Percentiles rank a stretch among this genome's conserved stretches.
Conservation (phyloP, 2,113 vertebrate genomes). For the Stercorarius parasiticus region DNA sequence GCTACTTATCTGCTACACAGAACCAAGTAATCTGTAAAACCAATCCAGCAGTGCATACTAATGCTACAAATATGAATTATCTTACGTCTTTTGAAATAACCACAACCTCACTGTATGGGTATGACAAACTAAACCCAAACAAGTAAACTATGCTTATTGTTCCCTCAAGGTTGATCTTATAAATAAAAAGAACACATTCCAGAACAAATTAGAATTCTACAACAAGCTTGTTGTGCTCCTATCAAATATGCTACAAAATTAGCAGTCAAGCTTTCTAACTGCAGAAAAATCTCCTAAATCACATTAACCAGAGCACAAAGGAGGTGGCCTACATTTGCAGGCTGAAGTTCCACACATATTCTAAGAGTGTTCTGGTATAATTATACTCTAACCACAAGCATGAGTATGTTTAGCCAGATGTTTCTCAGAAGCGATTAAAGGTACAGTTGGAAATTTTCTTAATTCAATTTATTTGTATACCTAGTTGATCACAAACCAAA, state of each 20-base stretch:
- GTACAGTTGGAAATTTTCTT: slow-evolving; percentile 3
- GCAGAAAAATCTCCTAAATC: slow-evolving; percentile 40
- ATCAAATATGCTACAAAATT: slow-evolving; percentile 6
- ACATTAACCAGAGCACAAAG: slow-evolving; percentile 27
- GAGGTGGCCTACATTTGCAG: slow-evolving; percentile 1
- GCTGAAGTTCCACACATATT: slow-evolving; percentile 18
- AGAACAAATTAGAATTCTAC: slow-evolving; percentile 10
- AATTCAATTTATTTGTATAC: slow-evolving; percentile 51
- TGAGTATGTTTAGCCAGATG: slow-evolving; percentile 45
- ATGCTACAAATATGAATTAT: not conserved
- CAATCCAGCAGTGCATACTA: not conserved
- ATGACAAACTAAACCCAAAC: not conserved
- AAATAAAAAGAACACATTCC: not conserved
- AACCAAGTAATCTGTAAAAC: not conserved
- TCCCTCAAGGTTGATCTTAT: not conserved
- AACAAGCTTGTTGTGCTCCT: not conserved
- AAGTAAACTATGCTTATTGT: not conserved
- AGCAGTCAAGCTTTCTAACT: slow-evolving; percentile 15
- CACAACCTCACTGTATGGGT: not conserved
- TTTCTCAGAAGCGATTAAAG: not conserved
- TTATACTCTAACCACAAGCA: slow-evolving; percentile 43
- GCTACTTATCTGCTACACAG: not conserved
- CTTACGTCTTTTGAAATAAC: not conserved
- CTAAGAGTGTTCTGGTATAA: slow-evolving; percentile 42
- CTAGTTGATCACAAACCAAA: slow-evolving; percentile 63